Conservation (phyloP, 92 coral and sea anemone genomes). For the Paragorgia papillata region DNA sequence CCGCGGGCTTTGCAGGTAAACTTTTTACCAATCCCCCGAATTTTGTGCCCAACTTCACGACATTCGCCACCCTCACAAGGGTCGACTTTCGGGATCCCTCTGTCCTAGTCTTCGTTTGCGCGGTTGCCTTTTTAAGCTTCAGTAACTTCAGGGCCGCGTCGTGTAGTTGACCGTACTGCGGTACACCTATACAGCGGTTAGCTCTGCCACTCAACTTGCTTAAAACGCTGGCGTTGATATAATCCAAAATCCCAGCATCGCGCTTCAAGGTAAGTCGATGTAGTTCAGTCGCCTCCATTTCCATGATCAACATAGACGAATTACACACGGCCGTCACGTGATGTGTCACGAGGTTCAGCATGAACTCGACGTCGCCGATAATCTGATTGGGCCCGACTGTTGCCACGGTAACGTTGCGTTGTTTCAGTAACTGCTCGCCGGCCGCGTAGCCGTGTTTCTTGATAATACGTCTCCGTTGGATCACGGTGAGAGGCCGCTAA, state of each 20-base stretch:
- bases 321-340: constrained; percentile 75
- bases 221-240: constrained; percentile 1
- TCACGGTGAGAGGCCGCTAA: constrained; percentile 70
- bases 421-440: constrained; percentile 75
- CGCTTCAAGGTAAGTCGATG: constrained; percentile 18
- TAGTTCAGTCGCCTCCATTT: constrained; percentile 13
- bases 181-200: constrained; percentile 36
- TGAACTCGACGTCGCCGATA: constrained; percentile 87
- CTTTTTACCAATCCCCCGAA: constrained; percentile 11
- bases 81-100: neutral
- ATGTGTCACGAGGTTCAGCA: constrained; percentile 71
- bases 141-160: neutral
- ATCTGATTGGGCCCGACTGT: constrained; percentile 86
- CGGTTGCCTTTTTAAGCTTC: neutral
- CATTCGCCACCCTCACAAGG: neutral
- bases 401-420: constrained; percentile 67
- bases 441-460: constrained; percentile 74
- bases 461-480: constrained; percentile 81
- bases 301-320: constrained; percentile 30
- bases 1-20: neutral
- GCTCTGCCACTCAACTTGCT: constrained; percentile 26
- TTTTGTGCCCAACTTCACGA: neutral
- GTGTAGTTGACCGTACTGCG: constrained; percentile 25
- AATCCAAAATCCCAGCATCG: constrained; percentile 2
- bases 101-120: neutral